Base-by-base conservation (phyloP, 2,113 vertebrate species). In the Nicator chloris region DNA sequence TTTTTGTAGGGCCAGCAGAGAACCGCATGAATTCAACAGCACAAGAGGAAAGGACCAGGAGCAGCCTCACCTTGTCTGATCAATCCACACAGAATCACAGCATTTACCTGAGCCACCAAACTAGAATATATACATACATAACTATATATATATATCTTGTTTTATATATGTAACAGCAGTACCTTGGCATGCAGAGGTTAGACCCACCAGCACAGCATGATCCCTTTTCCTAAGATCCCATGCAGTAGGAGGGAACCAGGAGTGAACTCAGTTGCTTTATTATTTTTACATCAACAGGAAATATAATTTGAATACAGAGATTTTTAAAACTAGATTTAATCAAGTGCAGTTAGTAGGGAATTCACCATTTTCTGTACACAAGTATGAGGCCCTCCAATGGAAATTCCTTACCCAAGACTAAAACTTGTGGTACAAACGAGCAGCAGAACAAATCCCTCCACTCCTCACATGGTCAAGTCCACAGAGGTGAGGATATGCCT, bases 251-350 rank as follows among this genome's bases (percentile, higher is more conserved):
- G 15, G 17, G n/a, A 87, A 64, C 30, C 65, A 85, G 63, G 45
- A 59, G 39, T 44, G 9, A 76, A 71, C 30, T 82, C 23, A 4
- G 63, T 44, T 70, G 19, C 93, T 97, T 95, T 96, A 96, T 96
- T 97, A 50, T 80, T 93, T 87, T 91, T 39, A 93, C 57, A 87
- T 42, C 51, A 77, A 79, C 51, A 88, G 35, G 69, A 96, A 88
- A 92, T 42, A 73, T 14, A 19, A 86, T 57, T 66, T 57, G 44
- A 82, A 78, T 69, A 91, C 56, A 93, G 77, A 16, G 22, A 71
- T 88, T 77, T 90, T 97, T 65, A 68, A 83, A 92, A 88, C 18
- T 82, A 88, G 51, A 37, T 79, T 92, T 85, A 84, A 88, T 92
- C 69, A 39, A 84, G 69, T 71, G 80, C 73, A 68, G 68, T 88